Base-by-base conservation (phyloP, 2,113 vertebrate genomes). In the Limanda limanda region DNA sequence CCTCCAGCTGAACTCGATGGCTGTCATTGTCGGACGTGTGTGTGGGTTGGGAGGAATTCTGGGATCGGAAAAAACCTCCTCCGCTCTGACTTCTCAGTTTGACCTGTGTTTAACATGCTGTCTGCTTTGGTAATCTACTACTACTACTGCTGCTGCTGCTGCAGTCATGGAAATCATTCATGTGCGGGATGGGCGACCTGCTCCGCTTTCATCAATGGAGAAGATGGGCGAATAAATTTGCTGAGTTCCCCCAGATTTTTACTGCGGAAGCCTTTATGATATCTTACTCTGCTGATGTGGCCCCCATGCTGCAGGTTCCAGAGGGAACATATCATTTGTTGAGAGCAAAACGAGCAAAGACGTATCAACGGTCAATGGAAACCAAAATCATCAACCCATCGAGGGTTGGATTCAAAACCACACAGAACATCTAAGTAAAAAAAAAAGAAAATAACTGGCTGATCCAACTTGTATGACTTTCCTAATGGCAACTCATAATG, bases 1-100 rank as follows among this genome's bases (percentile, higher is more conserved):
- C 37, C 60, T 51, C 45, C 76, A 59, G 64, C 62, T 88, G 78
- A 88, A 88, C 88, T 76, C 37, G 17, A 66, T 81, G 87, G 86
- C 79, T 81, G 82, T 85, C 80, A 52, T 71, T 86, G 85, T 88
- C 91, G 86, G 87, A 93, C 86, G 89, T 90, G 87, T 78, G 87
- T 89, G 92, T 92, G 91, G 89, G 88, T 88, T 88, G 83, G 58
- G 84, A 90, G 85, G 91, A 94, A 94, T 93, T 92, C 78, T 89
- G 85, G 82, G 79, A 87, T 83, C 67, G 90, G 87, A 89, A 91
- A 92, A 89, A 91, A 92, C 90, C 91, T 89, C 88, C 85, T 84
- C 82, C 68, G 59, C 83, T 81, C 73, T 74, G 76, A 87, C 85
- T 86, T 71, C 68, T 90, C 20, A 78, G 86, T 92, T 87, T 92